Conservation (phyloP, 2,113 vertebrate genomes). For the Suncus etruscus region DNA sequence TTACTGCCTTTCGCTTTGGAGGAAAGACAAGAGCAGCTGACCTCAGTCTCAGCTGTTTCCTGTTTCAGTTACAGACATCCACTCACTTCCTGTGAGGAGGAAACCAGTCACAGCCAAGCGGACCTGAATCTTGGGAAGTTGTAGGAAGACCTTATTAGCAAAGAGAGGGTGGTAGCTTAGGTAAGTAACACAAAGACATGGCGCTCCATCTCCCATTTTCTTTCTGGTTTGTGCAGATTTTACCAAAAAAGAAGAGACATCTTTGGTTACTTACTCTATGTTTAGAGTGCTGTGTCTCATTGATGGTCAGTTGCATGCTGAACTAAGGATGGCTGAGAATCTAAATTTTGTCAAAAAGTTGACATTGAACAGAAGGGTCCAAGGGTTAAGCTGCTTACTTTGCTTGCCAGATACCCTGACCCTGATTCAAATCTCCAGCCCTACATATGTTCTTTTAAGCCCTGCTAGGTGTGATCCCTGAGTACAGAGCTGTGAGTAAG, state of each 20-base stretch:
- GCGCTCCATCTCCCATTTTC: not conserved
- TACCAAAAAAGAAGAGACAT: not conserved
- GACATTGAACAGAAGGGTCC: too few relatives aligned
- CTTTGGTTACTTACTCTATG: not conserved
- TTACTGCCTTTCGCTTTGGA: not conserved
- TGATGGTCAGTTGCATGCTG: not conserved
- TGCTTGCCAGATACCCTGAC: too few relatives aligned
- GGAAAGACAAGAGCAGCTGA: not conserved
- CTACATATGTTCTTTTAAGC: too few relatives aligned
- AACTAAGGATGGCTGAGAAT: not conserved
- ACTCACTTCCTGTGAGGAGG: not conserved
- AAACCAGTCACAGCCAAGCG: not conserved
- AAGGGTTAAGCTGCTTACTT: too few relatives aligned
- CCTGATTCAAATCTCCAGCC: too few relatives aligned
- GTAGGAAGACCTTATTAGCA: not conserved
- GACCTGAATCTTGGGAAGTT: not conserved
- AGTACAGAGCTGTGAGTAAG: too few relatives aligned
- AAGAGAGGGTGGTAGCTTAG: not conserved
- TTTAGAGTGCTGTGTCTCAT: not conserved
- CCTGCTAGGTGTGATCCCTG: too few relatives aligned
- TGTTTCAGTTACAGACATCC: not conserved
- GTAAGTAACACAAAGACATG: not conserved
- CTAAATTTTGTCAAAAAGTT: not conserved
- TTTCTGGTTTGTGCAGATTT: not conserved
- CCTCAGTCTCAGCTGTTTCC: not conserved